Conservation (phyloP, 2,113 vertebrate genomes). For the Zapornia atra region DNA sequence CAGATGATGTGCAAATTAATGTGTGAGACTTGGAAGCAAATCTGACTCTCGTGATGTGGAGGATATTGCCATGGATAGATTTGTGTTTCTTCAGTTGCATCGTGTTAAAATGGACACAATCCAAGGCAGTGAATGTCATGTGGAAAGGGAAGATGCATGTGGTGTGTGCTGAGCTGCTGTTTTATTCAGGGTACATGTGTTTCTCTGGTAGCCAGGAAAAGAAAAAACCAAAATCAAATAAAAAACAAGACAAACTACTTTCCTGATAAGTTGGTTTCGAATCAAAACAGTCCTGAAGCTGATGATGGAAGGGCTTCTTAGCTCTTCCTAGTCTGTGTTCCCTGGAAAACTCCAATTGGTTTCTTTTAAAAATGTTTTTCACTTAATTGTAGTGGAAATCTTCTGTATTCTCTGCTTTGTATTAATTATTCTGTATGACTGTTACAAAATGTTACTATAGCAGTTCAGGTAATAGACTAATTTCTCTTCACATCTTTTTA, state of each 20-base stretch:
- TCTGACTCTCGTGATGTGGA: neutral
- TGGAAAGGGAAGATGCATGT: neutral
- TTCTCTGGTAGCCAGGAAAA: neutral
- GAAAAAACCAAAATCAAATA: neutral
- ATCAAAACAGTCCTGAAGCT: neutral
- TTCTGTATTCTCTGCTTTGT: neutral
- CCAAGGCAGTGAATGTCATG: accelerated
- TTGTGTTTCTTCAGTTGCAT: neutral
- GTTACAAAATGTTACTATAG: neutral
- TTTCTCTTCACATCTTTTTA: neutral
- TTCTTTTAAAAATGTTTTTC: neutral
- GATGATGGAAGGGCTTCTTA: neutral
- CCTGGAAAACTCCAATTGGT: neutral
- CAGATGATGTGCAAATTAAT: neutral
- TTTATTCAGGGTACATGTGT: accelerated
- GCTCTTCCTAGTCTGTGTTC: neutral
- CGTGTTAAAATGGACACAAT: neutral
- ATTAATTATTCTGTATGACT: neutral
- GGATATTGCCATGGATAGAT: neutral
- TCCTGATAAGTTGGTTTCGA: neutral
- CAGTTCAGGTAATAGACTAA: neutral
- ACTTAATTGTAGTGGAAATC: neutral
- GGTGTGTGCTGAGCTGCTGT: neutral
- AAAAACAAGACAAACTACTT: neutral
- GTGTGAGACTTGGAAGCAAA: neutral